Evolutionary conservation across 2,888 invertebrate species (phyloP), one percentile per base, ranked within the genome.

Genomic region (Antitype chi): DNA sequence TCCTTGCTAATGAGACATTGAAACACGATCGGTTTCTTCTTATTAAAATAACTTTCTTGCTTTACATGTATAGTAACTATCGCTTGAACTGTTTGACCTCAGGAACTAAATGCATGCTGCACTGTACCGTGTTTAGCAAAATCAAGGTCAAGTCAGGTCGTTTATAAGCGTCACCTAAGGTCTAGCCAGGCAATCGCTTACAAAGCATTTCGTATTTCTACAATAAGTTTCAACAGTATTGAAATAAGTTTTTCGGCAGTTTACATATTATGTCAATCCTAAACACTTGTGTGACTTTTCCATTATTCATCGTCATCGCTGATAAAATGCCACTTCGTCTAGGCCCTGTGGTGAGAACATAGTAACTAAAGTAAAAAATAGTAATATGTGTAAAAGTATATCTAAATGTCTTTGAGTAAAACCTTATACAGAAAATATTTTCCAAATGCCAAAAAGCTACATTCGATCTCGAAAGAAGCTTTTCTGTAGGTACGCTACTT

Each of bases 1-100:
- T 64, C 63, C 69, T 55, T 62, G 67, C 78, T 84, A 84, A 81
- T 73, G 73, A 84, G 71, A 63, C 59, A 73, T 66, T 66, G 69
- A 79, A 49, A 25, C 69, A 62, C 15, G 47, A n/a, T 47, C 38
- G 47, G 66, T 53, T 57, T 67, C 32, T 66, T 57, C 43, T 57
- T 77, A 81, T 60, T 84, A 67, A 82, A 70, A 69, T 72, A 69
- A 69, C 38, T 67, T 73, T 79, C 64, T 74, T 53, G 55, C 66
- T 72, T 69, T 55, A 64, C 59, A 64, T 53, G 32, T 28, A 52
- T 23, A 53, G 32, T 8, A 55, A 52, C 28, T 67, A 28, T 77
- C n/a, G 3, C 15, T 59, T 69, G 84, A 66, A 79, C 80, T 57
- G 4, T n/a, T n/a, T 38, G 52, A 84, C 52, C 81, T 28, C 43